phyloP scores from a whole-genome alignment of 2,888 invertebrate genomes.

The Lathronympha strigana region DNA sequence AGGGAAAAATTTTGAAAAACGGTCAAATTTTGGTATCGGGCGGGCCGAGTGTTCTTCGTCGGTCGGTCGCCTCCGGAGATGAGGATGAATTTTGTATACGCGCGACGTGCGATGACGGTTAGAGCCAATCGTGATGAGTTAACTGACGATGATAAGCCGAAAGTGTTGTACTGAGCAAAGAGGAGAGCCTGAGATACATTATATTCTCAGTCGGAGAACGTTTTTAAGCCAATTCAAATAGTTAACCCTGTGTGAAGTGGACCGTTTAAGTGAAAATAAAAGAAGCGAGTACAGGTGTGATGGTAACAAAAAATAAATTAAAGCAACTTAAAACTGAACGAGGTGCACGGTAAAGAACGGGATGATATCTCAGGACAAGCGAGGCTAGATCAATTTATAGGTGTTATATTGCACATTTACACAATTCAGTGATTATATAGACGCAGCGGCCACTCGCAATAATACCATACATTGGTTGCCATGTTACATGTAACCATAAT shows the following conservation, averaged over 20 bases:
- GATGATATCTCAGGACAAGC: constrained; percentile 83
- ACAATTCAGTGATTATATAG: constrained; percentile 74
- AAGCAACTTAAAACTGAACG: constrained; percentile 84
- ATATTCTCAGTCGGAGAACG: constrained; percentile 78
- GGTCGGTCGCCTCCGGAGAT: constrained; percentile 48
- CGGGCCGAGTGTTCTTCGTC: constrained; percentile 54
- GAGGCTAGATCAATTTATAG: constrained; percentile 79
- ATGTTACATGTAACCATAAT: neutral
- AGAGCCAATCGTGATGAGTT: constrained; percentile 84
- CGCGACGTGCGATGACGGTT: constrained; percentile 71
- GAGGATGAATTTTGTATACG: constrained; percentile 49
- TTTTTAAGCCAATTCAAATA: constrained; percentile 79
- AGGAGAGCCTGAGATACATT: constrained; percentile 92
- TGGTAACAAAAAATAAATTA: constrained; percentile 75
- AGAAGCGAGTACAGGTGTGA: constrained; percentile 80
- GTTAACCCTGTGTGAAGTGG: constrained; percentile 84
- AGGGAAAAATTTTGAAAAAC: constrained; percentile 83
- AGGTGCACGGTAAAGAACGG: constrained; percentile 83
- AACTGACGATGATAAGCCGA: constrained; percentile 84
- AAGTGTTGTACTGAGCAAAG: constrained; percentile 93
- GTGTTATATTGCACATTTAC: constrained; percentile 82
- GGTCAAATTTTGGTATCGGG: constrained; percentile 53
- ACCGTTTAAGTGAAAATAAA: constrained; percentile 83
- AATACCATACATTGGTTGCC: constrained; percentile 22
- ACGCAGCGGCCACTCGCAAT: constrained; percentile 61